Evolutionary conservation across 2,113 vertebrate genomes (phyloP), one percentile per base, ranked within the genome.

Genomic region (Coptodon bakossiorum): DNA sequence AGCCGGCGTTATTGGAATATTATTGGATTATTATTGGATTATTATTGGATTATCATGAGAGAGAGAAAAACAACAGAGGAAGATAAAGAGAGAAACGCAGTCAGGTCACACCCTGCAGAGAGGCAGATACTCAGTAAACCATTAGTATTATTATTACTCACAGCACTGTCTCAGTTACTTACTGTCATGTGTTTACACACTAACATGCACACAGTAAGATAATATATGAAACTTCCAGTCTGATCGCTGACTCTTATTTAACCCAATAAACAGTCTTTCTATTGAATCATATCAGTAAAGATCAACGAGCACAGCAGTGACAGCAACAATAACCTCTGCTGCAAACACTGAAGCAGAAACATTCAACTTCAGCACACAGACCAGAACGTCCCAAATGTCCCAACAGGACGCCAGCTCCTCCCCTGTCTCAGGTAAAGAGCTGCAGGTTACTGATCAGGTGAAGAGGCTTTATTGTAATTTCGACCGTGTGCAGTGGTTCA

Each of bases 31-130:
- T 61, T 59, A 59, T 61, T 61, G 56, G 56, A 59, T 31, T 63
- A 61, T 63, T 63, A 63, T 61, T 63, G 90, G 91, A 93, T 92
- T 92, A 92, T 73, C 78, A 81, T 83, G 50, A 54, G 85, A 36
- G 50, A 78, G 53, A 59, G 76, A 84, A 63, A 88, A 87, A 91
- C 83, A 88, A 56, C 57, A 84, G 82, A 48, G 43, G 54, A 82
- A 19, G 16, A 73, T 54, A 9, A 83, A 53, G 48, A 50, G 14
- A 52, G 24, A 50, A 78, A 50, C 16, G 16, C 71, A 50, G 40
- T 48, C 40, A 17, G 68, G 9, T 29, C 68, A 27, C 66, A 71
- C n/a, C 36, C 66, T 71, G 38, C 66, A 71, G 63, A 19, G 5
- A 43, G 12, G n/a, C 19, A 38, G 34, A 68, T 22, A 68, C 34